A percentile compares a stretch with the other conserved stretches of the same genome.
phyloP scores from a whole-genome alignment of 2,888 invertebrate species.

The Neria commutata region DNA sequence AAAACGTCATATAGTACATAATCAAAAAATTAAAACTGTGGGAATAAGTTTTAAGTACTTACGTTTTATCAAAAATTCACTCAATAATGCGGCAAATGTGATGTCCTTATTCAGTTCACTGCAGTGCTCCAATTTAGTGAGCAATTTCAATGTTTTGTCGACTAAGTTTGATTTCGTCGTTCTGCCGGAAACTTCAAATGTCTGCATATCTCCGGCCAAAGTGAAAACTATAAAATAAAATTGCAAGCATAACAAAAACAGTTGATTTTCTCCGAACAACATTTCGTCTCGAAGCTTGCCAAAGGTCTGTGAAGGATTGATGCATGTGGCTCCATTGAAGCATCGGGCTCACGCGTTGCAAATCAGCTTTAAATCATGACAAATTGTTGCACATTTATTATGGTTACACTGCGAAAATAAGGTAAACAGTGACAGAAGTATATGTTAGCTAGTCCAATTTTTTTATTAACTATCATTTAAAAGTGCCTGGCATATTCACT shows the following conservation, averaged over 20 bases:
- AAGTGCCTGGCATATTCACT: too few relatives aligned
- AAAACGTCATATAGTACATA: not conserved
- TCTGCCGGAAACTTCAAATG: slow-evolving; percentile 11
- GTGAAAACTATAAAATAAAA: too few relatives aligned
- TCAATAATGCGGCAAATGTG: slow-evolving; percentile 43
- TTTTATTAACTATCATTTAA: too few relatives aligned
- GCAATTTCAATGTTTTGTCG: slow-evolving; percentile 38
- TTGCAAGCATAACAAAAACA: too few relatives aligned
- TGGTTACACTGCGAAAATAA: too few relatives aligned
- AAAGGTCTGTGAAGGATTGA: slow-evolving; percentile 17
- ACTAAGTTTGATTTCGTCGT: slow-evolving; percentile 31
- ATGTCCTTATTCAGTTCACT: slow-evolving; percentile 41
- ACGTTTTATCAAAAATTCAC: slow-evolving; percentile 55
- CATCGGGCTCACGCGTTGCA: not conserved
- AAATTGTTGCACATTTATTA: not conserved
- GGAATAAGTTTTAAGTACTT: slow-evolving; percentile 25
- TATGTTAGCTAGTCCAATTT: too few relatives aligned
- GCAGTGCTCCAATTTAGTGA: slow-evolving; percentile 38
- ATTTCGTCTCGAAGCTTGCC: not conserved
- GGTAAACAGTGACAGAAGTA: too few relatives aligned
- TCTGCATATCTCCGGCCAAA: too few relatives aligned
- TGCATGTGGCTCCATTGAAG: not conserved
- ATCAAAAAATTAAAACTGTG: not conserved
- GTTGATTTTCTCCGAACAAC: not conserved
- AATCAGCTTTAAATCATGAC: slow-evolving; percentile 2